Conservation (phyloP, 2,888 invertebrate species). For the Andrena marginata region DNA sequence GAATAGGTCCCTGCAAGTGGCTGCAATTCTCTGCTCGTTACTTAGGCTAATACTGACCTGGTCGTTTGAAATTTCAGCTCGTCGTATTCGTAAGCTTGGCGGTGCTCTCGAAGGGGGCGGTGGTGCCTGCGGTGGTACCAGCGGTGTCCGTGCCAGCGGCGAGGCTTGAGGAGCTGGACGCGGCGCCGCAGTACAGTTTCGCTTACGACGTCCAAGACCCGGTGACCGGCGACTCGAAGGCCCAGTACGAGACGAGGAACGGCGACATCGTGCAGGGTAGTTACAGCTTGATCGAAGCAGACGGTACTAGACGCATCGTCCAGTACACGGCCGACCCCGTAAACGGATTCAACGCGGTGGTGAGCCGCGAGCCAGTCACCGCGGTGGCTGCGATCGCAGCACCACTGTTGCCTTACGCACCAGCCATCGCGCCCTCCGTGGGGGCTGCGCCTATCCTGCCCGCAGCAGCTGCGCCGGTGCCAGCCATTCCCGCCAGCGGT, state of each 20-base stretch:
- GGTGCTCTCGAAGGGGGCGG: constrained; percentile 85
- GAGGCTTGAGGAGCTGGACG: constrained; percentile 78
- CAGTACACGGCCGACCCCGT: constrained; percentile 80
- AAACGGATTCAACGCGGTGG: constrained; percentile 82
- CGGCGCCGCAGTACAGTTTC: constrained; percentile 80
- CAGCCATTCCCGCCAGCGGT: constrained; percentile 76
- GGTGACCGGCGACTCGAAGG: constrained; percentile 81
- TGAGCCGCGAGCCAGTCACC: constrained; percentile 81
- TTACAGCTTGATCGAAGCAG: constrained; percentile 81
- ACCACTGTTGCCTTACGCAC: constrained; percentile 78
- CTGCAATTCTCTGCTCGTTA: too few relatives aligned
- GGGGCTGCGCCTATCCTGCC: constrained; percentile 72
- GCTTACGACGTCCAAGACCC: constrained; percentile 81
- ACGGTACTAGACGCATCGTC: constrained; percentile 80
- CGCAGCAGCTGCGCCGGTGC: constrained; percentile 60
- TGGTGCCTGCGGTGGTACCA: constrained; percentile 72
- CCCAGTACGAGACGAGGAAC: constrained; percentile 80
- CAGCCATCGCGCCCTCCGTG: constrained; percentile 71
- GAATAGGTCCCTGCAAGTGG: too few relatives aligned
- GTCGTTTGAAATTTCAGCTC: constrained; percentile 71
- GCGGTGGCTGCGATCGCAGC: constrained; percentile 82
- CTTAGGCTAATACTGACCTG: too few relatives aligned
- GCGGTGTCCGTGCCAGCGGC: constrained; percentile 68
- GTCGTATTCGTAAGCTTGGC: constrained; percentile 81
- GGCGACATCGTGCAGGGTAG: constrained; percentile 81